Conservation (phyloP, 2,888 invertebrate species). For the Amphimallon solstitiale region DNA sequence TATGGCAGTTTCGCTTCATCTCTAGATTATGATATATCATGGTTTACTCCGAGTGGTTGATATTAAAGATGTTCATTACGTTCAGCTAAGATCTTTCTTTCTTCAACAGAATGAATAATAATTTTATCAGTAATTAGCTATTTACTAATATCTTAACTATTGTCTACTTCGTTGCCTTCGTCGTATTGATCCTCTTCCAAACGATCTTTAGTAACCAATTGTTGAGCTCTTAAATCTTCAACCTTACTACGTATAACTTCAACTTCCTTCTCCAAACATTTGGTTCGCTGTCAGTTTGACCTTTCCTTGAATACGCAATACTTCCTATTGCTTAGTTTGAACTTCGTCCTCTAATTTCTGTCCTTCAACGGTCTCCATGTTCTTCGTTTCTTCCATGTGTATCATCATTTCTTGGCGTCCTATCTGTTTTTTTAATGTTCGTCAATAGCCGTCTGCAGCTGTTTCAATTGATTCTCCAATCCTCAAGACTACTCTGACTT, state of each 20-base stretch:
- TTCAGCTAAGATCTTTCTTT: constrained; percentile 92
- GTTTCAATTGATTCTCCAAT: constrained; percentile 89
- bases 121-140: constrained; percentile 87
- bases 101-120: constrained; percentile 93
- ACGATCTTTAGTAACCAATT: constrained; percentile 67
- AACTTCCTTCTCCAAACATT: constrained; percentile 91
- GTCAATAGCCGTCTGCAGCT: constrained; percentile 91
- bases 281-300: constrained; percentile 89
- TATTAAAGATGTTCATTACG: constrained; percentile 94
- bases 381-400: constrained; percentile 91
- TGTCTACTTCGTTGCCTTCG: constrained; percentile 79
- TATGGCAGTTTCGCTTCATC: too few species aligned
- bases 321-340: constrained; percentile 86
- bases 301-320: constrained; percentile 88
- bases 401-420: constrained; percentile 76
- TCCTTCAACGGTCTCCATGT: constrained; percentile 89
- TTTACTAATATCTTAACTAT: constrained; percentile 78
- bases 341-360: constrained; percentile 92
- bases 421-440: constrained; percentile 90
- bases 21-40: too few species aligned
- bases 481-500: constrained; percentile 81
- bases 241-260: constrained; percentile 86
- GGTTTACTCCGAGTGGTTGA: constrained; percentile 96
- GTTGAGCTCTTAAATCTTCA: constrained; percentile 63
- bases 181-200: constrained; percentile 78